Evolutionary conservation across 2,888 invertebrate species (phyloP), one percentile per base, ranked within the genome.

Genomic region (Drosophila prostipennis): DNA sequence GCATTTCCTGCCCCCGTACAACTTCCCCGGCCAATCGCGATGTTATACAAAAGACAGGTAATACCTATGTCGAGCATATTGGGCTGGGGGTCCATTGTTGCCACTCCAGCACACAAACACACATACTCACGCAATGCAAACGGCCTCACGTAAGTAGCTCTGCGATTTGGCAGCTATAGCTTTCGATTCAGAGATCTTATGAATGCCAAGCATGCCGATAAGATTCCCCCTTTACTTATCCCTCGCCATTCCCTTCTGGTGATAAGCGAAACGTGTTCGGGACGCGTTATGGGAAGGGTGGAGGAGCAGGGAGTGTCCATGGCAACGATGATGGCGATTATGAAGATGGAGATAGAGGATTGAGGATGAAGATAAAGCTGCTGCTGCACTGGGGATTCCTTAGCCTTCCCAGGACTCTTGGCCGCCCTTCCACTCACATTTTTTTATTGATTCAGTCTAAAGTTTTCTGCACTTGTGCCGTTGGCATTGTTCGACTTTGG

Each of bases 171-270:
- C 69, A 67, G 71, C 77, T 77, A 68, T 58, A 72, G 63, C 72
- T 75, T 80, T 80, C 72, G 72, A 69, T 72, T 84, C 74, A 67
- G 68, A 82, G 81, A 84, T 87, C 83, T 77, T 74, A 80, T 84
- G 83, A 84, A 84, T 84, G 87, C 85, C 56, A 74, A 73, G 82
- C 84, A 84, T 84, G 84, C 55, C 77, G 84, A 84, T 87, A 84
- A 87, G 65, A 51, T 73, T 36, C 39, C 45, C 59, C 11, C 52
- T 26, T 14, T 43, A 16, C 32, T 34, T 48, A 34, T 10, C 29
- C 26, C 8, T n/a, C 49, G 1, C 39, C 19, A 13, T 37, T 13
- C 45, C 23, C 16, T 8, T 8, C 51, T 19, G 60, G 49, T 80
- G 72, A 74, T 74, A 73, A 72, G 51, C 45, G 74, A 52, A 78